phyloP scores from a whole-genome alignment of 1,140 invertebrate genomes.

The Drosophila arizonae region DNA sequence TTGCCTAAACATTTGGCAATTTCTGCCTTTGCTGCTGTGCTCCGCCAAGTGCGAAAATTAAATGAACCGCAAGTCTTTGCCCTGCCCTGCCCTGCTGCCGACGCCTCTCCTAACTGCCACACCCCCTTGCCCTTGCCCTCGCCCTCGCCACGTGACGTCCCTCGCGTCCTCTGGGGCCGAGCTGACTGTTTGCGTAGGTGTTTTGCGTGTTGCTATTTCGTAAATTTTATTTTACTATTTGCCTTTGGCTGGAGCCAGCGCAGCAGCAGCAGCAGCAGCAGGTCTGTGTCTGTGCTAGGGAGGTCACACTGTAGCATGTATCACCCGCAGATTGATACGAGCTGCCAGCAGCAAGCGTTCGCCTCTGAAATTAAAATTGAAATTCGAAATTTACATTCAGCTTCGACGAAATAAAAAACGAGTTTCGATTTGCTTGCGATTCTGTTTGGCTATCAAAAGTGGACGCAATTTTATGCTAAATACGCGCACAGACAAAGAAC shows the following conservation, averaged over 20 bases:
- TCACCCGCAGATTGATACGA: neutral
- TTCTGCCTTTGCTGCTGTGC: neutral
- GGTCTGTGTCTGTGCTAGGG: neutral
- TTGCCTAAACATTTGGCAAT: constrained; percentile 2
- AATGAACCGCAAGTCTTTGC: constrained; percentile 69
- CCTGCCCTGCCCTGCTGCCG: constrained; percentile 1
- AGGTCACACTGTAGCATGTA: neutral
- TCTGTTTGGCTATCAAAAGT: constrained; percentile 18
- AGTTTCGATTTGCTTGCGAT: constrained; percentile 19
- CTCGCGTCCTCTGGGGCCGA: too few relatives aligned
- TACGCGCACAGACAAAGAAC: too few relatives aligned
- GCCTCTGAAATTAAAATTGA: constrained; percentile 38
- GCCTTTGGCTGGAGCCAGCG: constrained; percentile 20
- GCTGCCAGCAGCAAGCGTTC: neutral
- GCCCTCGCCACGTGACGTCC: too few relatives aligned
- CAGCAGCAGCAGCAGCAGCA: too few relatives aligned
- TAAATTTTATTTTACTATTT: constrained; percentile 54
- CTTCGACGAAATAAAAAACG: constrained; percentile 32
- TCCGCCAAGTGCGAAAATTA: constrained; percentile 75
- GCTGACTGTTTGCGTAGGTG: constrained; percentile 64
- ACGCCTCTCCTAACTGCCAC: neutral
- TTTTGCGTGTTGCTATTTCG: constrained; percentile 61
- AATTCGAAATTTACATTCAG: constrained; percentile 42
- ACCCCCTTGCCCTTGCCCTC: neutral
- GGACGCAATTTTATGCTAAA: constrained; percentile 24